Evolutionary conservation across 1,140 invertebrate genomes (phyloP), one percentile per base, ranked within the genome.

Genomic region (Saccostrea glomerata): DNA sequence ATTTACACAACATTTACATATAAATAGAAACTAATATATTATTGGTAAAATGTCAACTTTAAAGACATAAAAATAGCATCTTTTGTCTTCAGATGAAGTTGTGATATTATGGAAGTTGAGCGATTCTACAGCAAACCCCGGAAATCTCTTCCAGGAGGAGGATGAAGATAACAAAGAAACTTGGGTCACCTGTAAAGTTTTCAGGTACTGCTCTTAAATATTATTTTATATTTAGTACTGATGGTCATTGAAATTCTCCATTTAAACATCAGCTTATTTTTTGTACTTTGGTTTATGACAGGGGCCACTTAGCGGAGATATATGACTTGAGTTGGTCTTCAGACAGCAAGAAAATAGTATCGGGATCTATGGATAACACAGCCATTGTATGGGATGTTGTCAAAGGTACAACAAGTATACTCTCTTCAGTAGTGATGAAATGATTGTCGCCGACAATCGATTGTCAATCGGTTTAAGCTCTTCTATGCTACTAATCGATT

Each of bases 301-400:
- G 98, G 87, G 98, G 98, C 3, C 99, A 99, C 95, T 96, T 98
- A 86, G 98, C 99, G 95, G 98, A 99, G 96, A 96, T 99, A 20
- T 97, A 98, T 93, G 98, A 99, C 94, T 93, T 99, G 5, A 97
- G 97, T 92, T 99, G 98, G 98, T 98, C 98, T 83, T 96, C 97
- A 54, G 97, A 98, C 95, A 97, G 97, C 9, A 95, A 95, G 86
- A 97, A 96, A 89, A 93, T 99, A 0, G 96, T 98, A n/a, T 98
- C 98, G 17, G 98, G 98, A 0, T 99, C 98, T 23, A 97, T 99
- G 30, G 98, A 99, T 94, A 99, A 99, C 94, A 97, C 97, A 84
- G 97, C 98, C 17, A 97, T 99, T 92, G 91, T 99, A 30, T 99
- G 98, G 98, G 97, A 99, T 95, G 95, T 98, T 15, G 94, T 96